A percentile compares a stretch with the other conserved stretches of the same genome.
phyloP scores from a whole-genome alignment of 2,113 vertebrate genomes.

The Dolichallabes microphthalmus region DNA sequence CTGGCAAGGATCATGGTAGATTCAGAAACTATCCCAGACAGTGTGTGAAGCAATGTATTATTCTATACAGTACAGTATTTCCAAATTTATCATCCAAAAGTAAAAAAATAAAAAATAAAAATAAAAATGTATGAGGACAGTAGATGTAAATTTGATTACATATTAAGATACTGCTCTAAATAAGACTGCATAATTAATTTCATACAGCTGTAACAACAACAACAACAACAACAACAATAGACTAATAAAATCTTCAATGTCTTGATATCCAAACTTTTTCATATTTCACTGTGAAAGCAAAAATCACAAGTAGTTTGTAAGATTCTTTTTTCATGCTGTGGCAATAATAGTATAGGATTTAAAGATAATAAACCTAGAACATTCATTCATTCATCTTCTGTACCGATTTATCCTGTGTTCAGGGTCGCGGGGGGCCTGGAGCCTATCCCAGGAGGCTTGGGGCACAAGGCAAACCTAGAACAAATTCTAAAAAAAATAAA shows the following conservation, averaged over 20 bases:
- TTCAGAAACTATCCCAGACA: neutral
- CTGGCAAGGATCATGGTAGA: neutral
- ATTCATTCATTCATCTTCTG: too few relatives aligned
- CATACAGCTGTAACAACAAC: neutral
- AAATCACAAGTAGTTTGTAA: neutral
- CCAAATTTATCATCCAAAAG: neutral
- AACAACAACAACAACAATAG: neutral
- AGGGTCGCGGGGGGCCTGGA: too few relatives aligned
- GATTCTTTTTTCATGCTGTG: neutral
- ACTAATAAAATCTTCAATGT: neutral
- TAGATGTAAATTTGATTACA: neutral
- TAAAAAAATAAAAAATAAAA: neutral
- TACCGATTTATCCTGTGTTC: too few relatives aligned
- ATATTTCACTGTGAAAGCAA: neutral
- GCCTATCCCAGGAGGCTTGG: too few relatives aligned
- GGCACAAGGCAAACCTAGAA: too few relatives aligned
- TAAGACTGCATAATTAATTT: neutral
- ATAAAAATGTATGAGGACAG: neutral
- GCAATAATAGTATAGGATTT: neutral
- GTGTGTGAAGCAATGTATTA: neutral
- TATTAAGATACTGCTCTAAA: neutral
- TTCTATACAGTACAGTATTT: neutral
- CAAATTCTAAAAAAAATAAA: neutral
- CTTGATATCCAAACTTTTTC: neutral
- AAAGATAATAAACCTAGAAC: neutral